Base-by-base conservation (phyloP, 2,888 invertebrate genomes). In the Odontothrips loti region DNA sequence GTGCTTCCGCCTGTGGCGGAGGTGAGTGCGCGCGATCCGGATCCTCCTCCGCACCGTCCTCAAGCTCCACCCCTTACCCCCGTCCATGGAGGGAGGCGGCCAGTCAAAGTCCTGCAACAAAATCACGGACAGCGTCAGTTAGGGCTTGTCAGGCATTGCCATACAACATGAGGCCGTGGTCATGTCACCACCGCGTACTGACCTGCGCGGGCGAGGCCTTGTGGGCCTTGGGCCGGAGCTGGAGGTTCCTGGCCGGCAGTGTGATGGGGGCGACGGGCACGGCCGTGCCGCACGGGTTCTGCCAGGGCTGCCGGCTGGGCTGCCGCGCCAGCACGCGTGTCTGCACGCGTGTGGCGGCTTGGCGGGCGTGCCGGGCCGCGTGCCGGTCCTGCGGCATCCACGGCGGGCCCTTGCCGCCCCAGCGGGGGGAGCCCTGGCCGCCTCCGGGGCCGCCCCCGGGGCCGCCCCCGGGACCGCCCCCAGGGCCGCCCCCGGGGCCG, bases 11-110 rank as follows among this genome's bases (percentile, higher is more conserved):
- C 86, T 85, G 82, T 85, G 86, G 80, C 85, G 85, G 83, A 87
- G 87, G 83, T 88, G 87, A 80, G 86, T 86, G 81, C 86, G 86
- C 3, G 88, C 87, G 68, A 87, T 85, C 80, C 86, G 85, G 58
- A 88, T 84, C 84, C 68, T 23, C 68, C 68, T 11, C 34, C 34
- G 2, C 34, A 87, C 87, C 81, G 85, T 84, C 83, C 86, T 87
- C 27, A 87, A 84, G 23, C 68, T n/a, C 68, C 15, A 17, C n/a
- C 68, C 23, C 68, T 23, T 27, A 27, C 68, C 68, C n/a, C 68
- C 68, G 23, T 75, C 68, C 68, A 75, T 75, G 68, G 68, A 75
- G 68, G 68, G 68, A 8, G 68, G 23, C 11, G 68, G 11, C 68
- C 68, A 75, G 68, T 75, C 68, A 9, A 75, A 75, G 27, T 75